phyloP scores from a whole-genome alignment of 2,113 vertebrate genomes.

The Argyrosomus japonicus region DNA sequence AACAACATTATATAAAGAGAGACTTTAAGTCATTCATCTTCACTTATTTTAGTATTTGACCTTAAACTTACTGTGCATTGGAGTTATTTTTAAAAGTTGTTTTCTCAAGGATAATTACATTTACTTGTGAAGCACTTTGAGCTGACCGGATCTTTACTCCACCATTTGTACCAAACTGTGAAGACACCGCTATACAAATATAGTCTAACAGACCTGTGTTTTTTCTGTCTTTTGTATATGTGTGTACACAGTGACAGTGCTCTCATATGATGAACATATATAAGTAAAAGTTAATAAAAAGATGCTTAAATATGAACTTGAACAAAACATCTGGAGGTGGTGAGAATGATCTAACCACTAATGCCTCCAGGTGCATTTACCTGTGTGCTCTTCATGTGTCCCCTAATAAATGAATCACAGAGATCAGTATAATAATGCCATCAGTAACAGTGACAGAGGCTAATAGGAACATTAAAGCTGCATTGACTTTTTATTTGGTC shows the following conservation, averaged over 20 bases:
- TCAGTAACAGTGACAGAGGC: not conserved
- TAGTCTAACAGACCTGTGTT: not conserved
- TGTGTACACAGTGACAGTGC: not conserved
- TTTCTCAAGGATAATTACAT: too few species aligned
- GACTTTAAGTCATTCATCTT: not conserved
- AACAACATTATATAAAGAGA: too few species aligned
- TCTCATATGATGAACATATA: not conserved
- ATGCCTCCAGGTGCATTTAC: not conserved
- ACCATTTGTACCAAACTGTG: too few species aligned
- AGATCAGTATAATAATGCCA: not conserved
- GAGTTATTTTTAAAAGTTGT: too few species aligned
- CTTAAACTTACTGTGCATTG: too few species aligned
- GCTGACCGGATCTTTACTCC: too few species aligned
- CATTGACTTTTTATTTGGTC: not conserved
- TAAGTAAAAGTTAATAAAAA: too few species aligned
- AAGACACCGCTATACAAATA: not conserved
- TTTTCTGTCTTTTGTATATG: not conserved
- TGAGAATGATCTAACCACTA: too few species aligned
- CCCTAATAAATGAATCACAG: not conserved
- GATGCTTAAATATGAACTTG: too few species aligned
- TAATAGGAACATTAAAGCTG: not conserved
- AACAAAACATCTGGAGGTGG: too few species aligned
- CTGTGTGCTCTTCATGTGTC: not conserved
- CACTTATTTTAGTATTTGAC: too few species aligned
- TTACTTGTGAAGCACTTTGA: too few species aligned